Percentiles rank a stretch among this genome's conserved stretches.
phyloP scores from a whole-genome alignment of 2,113 vertebrate genomes.

The Pristiophorus japonicus region DNA sequence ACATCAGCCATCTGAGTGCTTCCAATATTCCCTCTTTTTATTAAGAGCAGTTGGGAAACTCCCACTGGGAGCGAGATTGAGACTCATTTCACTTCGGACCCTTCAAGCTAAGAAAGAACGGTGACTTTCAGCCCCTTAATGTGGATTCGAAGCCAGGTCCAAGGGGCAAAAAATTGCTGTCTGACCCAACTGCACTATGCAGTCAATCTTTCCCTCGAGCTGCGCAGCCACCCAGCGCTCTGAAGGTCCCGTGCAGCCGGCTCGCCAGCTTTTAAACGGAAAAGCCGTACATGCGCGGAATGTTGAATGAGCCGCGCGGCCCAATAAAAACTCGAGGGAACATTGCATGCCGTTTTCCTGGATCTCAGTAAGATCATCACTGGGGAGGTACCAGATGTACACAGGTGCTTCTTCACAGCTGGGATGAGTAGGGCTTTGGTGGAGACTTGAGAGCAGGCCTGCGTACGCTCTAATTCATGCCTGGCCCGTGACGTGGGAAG shows the following conservation, averaged over 20 bases:
- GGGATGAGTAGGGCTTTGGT: background rate
- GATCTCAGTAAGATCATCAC: background rate
- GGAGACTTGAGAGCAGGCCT: background rate
- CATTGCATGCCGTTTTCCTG: background rate
- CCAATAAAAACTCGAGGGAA: no score
- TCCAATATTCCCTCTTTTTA: background rate
- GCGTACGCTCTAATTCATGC: background rate
- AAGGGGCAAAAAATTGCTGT: background rate
- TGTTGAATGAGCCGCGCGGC: no score
- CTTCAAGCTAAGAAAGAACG: background rate
- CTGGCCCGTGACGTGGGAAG: background rate
- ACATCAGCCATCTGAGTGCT: background rate
- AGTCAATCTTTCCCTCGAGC: no score
- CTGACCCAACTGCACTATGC: background rate
- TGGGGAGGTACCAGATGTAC: background rate
- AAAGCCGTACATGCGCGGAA: no score
- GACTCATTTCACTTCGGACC: background rate
- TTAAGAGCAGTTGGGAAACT: background rate
- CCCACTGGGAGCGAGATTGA: background rate
- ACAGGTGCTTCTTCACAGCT: background rate
- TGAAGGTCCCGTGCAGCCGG: no score
- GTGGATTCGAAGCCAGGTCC: background rate
- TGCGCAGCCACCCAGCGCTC: no score
- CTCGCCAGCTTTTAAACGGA: no score
- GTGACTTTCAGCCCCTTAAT: background rate